A percentile compares a stretch with the other conserved stretches of the same genome.
Evolutionary conservation across 2,888 invertebrate genomes (phyloP).

Genomic region (Ischnus inquisitorius): DNA sequence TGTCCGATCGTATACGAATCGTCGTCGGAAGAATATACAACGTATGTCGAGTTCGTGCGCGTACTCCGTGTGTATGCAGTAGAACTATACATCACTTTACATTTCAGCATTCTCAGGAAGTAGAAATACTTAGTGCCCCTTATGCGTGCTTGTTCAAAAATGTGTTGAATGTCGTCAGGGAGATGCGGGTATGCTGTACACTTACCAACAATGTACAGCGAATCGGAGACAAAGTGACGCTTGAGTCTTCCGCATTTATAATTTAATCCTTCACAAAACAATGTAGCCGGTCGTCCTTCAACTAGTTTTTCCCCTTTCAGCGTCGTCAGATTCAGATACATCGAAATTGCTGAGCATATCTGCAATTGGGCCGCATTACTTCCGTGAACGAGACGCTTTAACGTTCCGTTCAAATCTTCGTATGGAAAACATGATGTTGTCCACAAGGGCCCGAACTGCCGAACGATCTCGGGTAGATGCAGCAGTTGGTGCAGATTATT

Average conservation of each 20-base stretch:
- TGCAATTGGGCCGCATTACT: not conserved
- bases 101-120: constrained; percentile 24
- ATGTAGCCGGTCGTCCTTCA: not conserved
- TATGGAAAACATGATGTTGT: constrained; percentile 6
- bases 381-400: constrained; percentile 3
- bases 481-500: not conserved
- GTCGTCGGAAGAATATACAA: not conserved
- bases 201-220: not conserved
- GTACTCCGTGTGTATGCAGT: not conserved
- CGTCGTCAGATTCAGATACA: constrained; percentile 28
- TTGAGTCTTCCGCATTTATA: constrained; percentile 6
- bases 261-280: constrained; percentile 15
- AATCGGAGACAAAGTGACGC: not conserved
- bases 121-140: not conserved
- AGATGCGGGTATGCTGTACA: not conserved
- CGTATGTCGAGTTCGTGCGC: constrained; percentile 21
- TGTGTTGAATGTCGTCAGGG: not conserved
- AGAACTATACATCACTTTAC: constrained; percentile 1
- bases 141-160: not conserved
- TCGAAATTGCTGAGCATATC: not conserved
- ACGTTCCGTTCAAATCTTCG: constrained; percentile 7
- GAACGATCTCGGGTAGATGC: not conserved
- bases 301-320: constrained; percentile 14
- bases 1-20: not conserved
- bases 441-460: not conserved